Evolutionary conservation across 2,888 invertebrate species (phyloP), one percentile per base, ranked within the genome.

Genomic region (Anodontia alba): DNA sequence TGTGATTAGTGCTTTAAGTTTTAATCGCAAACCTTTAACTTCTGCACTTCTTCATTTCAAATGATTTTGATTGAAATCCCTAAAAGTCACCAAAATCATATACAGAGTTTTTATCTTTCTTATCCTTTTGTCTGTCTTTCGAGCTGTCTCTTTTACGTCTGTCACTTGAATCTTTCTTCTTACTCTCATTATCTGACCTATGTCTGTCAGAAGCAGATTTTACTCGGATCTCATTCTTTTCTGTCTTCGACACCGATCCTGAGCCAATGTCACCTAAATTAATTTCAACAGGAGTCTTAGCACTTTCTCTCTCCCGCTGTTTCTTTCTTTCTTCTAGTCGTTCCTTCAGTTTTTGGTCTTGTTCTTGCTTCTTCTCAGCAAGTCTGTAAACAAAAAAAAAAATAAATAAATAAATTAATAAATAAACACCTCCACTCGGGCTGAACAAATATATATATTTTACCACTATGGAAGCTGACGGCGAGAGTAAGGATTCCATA

Each of bases 321-420:
- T 78, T 81, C 76, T 90, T 90, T 83, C 89, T 86, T 72, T 91
- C 91, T 66, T 91, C 90, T 36, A 91, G 80, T 49, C 90, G 84
- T 74, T 86, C 87, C 38, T 88, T 81, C 38, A 91, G 75, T 33
- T 88, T 83, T 15, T 83, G 71, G n/a, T 90, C 90, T 71, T 91
- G 91, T 57, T 86, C 85, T 68, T 87, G 81, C 49, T 91, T 91
- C 80, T 89, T 88, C 46, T 85, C 86, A 8, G 85, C 83, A 51
- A 90, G 69, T 67, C 91, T 91, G 81, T 17, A 78, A 42, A 29
- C 20, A 42, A 23, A 72, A 76, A 57, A 46, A 23, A 49, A 49
- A 49, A 49, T 3, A 49, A 49, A n/a, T n/a, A n/a, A 42, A 42
- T 10, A 42, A 42, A 42, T n/a, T n/a, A n/a, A n/a, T n/a, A n/a